Evolutionary conservation across 2,113 vertebrate genomes (phyloP).

Genomic region (Psilopsiagon aurifrons): DNA sequence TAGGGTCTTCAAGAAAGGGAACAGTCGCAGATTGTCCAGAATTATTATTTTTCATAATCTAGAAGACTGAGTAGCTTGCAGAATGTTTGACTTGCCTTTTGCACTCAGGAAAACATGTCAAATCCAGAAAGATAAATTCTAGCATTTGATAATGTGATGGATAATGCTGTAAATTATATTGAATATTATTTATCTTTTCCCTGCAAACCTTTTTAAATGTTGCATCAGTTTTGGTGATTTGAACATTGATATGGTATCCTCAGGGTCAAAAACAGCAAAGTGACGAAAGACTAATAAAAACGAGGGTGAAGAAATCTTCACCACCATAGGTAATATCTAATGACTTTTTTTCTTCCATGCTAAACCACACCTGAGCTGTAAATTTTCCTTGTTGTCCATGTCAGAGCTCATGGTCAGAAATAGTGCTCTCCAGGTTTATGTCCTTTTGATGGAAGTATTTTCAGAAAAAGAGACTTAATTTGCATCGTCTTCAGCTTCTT

Average conservation of each 20-base stretch:
- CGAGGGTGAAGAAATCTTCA: neutral
- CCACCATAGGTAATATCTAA: neutral
- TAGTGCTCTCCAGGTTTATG: neutral
- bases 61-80: neutral
- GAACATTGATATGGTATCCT: neutral
- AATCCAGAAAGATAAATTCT: neutral
- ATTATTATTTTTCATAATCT: neutral
- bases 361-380: neutral
- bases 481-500: neutral
- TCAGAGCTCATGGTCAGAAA: neutral
- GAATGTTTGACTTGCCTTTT: neutral
- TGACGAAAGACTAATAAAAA: neutral
- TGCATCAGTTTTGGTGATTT: neutral
- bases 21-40: neutral
- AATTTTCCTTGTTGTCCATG: neutral
- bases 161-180: neutral
- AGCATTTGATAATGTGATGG: neutral
- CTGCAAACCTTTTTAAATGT: neutral
- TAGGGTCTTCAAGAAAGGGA: neutral
- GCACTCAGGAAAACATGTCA: neutral
- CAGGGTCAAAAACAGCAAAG: neutral
- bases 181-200: neutral
- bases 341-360: neutral
- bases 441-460: neutral
- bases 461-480: neutral